Conservation (phyloP, 1,140 invertebrate species). For the Leptinotarsa undecemlineata region DNA sequence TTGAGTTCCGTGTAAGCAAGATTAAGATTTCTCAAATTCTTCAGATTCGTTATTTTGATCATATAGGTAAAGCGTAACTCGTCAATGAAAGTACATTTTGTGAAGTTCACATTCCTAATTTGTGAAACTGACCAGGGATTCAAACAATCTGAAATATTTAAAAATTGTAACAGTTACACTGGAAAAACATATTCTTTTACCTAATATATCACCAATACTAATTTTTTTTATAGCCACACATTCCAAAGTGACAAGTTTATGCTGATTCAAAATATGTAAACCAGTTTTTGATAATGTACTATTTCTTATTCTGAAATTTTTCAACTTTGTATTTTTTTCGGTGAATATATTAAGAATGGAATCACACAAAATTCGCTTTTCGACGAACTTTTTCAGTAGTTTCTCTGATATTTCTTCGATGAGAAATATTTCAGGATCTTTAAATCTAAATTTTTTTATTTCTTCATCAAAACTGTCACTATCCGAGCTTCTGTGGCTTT, state of each 20-base stretch:
- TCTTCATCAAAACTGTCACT: slow-evolving; percentile 23
- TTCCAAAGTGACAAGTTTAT: slow-evolving; percentile 69
- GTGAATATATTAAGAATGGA: slow-evolving; percentile 69
- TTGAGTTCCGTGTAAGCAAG: slow-evolving; percentile 76
- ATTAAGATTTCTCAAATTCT: slow-evolving; percentile 69
- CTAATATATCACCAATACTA: slow-evolving; percentile 47
- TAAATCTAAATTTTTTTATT: slow-evolving; percentile 57
- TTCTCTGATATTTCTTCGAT: slow-evolving; percentile 71
- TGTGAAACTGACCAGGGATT: slow-evolving; percentile 75
- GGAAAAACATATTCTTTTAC: slow-evolving; percentile 31
- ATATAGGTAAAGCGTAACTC: slow-evolving; percentile 58
- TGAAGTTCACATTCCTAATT: slow-evolving; percentile 68
- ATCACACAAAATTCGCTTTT: slow-evolving; percentile 68
- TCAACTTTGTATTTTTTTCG: slow-evolving; percentile 66
- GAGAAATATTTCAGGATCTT: slow-evolving; percentile 68
- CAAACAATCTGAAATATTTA: slow-evolving; percentile 62
- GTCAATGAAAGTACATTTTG: slow-evolving; percentile 67
- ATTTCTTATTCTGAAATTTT: slow-evolving; percentile 59
- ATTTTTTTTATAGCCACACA: slow-evolving; percentile 53
- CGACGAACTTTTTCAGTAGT: slow-evolving; percentile 65
- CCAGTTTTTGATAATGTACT: slow-evolving; percentile 66
- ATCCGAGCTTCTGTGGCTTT: slow-evolving; percentile 29
- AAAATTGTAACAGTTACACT: not conserved
- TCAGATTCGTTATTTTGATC: slow-evolving; percentile 62
- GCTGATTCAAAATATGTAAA: slow-evolving; percentile 66